Evolutionary conservation across 2,797 vertebrate genomes (phyloP).

Genomic region (Iguana delicatissima): DNA sequence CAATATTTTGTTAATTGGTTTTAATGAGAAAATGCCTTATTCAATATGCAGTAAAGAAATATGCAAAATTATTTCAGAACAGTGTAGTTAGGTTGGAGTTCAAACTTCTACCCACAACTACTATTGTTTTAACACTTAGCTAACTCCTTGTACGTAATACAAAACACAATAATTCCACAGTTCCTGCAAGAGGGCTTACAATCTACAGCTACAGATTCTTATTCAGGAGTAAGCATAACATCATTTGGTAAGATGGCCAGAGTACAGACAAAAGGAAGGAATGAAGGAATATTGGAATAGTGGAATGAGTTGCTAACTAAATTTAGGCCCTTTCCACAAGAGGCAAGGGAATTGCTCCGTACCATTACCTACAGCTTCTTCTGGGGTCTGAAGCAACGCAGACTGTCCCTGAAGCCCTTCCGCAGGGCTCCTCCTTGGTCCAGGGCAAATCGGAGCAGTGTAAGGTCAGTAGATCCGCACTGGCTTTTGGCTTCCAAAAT

Average conservation of each 20-base stretch:
- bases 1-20: slow-evolving; percentile 4
- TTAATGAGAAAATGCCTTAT: slow-evolving; percentile 6
- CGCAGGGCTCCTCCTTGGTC: too few species aligned
- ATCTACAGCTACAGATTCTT: not conserved
- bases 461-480: too few species aligned
- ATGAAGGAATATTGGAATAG: not conserved
- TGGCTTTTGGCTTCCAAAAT: too few species aligned
- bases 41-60: not conserved
- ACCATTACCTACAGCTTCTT: too few species aligned
- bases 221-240: not conserved
- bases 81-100: not conserved
- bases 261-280: not conserved
- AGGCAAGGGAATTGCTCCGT: too few species aligned
- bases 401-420: too few species aligned
- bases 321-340: too few species aligned
- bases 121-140: slow-evolving; percentile 17
- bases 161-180: not conserved
- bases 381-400: too few species aligned
- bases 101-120: not conserved
- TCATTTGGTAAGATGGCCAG: not conserved
- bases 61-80: not conserved
- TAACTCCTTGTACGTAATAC: slow-evolving; percentile 4
- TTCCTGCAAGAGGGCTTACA: not conserved
- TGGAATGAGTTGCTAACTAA: not conserved
- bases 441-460: too few species aligned